Evolutionary conservation across 2,888 invertebrate species (phyloP), one percentile per base, ranked within the genome.

Genomic region (Drosophila macrospina): DNA sequence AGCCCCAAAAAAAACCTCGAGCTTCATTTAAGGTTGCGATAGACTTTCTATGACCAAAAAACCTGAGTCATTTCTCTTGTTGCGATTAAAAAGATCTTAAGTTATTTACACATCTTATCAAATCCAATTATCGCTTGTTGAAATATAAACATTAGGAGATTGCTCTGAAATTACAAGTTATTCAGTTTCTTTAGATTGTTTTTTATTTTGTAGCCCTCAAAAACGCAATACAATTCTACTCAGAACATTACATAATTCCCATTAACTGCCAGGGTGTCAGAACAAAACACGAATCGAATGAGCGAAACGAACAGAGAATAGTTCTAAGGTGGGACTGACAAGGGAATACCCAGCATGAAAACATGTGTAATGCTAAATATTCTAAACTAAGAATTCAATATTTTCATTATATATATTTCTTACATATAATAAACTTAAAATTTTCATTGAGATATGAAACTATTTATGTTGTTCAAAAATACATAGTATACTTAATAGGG

Each of bases 201-300:
- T 45, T 15, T 2, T 15, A 30, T 30, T 32, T 41, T 41, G 24
- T 47, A 32, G 13, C 2, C 16, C 34, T 36, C 10, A 20, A 24
- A 50, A 24, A 24, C 20, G 1, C 26, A 7, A 44, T 11, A 2
- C 11, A 15, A 45, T 30, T 10, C 5, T 48, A 20, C 20, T 16
- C 26, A 10, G 16, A 42, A 5, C 47, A 51, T 56, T 56, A 56
- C 45, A 45, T 56, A 56, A 56, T 26, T 1, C n/a, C n/a, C 26
- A 11, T 36, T 44, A 16, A 41, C 10, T 37, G 10, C 8, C 5
- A 10, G 36, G 8, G 10, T 37, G 37, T 16, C 45, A 47, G 56
- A 37, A 37, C 37, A 37, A 47, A 50, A 16, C 20, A 32, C 50
- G 26, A 28, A 32, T 15, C 24, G 13, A 44, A 34, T 55, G 26